Base-by-base conservation (phyloP, 1,140 invertebrate genomes). In the Bombus affinis region DNA sequence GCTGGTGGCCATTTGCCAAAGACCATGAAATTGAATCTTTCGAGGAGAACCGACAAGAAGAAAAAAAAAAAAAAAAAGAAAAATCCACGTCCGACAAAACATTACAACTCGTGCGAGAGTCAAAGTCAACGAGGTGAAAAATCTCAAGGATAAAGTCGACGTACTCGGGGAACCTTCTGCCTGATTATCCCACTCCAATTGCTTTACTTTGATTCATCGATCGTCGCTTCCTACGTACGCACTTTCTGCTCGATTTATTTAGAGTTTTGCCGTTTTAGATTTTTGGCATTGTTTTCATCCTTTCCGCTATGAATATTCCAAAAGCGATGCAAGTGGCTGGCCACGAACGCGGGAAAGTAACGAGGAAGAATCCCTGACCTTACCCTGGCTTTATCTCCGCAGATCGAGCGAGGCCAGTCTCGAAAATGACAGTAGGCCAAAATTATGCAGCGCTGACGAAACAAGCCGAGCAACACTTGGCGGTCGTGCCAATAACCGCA, bases 371-470 rank as follows among this genome's bases (percentile, higher is more conserved):
- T 89, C 92, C 88, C 91, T 91, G 90, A 90, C 90, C 91, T 92
- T 92, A 86, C 91, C 83, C 53, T 85, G 82, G 78, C 80, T 85
- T 82, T 75, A 78, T 82, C 77, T 35, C 6, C 81, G 47, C 32
- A 84, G 83, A 80, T 83, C 77, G 72, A 65, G 72, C 70, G 68
- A 84, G 70, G 62, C 71, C 35, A n/a, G 62, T 65, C 74, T 78
- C 68, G n/a, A 71, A 81, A 86, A 89, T 68, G 86, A 92, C 89
- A 86, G 79, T 78, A 77, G 42, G 68, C 81, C 83, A 83, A 89
- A 92, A 92, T 92, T 92, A 91, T 88, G 83, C 82, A 74, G 8
- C 59, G 82, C 90, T 91, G 91, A 91, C 88, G 91, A 91, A 92
- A 92, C 80, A 78, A 71, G 62, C 39, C 66, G 88, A 85, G 85